A percentile compares a stretch with the other conserved stretches of the same genome.
Conservation (phyloP, 2,888 invertebrate species). For the Limenitis camilla region DNA sequence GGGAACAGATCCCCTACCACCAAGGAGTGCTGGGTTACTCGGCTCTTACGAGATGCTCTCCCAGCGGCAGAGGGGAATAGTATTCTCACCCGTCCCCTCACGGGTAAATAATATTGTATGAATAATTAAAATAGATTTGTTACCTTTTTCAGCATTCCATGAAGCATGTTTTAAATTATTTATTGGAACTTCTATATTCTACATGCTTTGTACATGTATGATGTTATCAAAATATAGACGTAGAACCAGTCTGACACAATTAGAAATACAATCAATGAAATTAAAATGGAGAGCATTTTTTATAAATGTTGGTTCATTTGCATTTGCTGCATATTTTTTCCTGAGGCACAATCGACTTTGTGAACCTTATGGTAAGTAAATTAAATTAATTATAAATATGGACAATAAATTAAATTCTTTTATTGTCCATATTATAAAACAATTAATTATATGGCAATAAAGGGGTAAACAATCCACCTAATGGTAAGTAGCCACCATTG, state of each 20-base stretch:
- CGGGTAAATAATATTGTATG: no score
- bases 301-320: slow-evolving; percentile 83
- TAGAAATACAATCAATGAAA: slow-evolving; percentile 80
- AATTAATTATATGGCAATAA: no score
- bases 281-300: slow-evolving; percentile 85
- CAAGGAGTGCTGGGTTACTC: no score
- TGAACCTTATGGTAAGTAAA: slow-evolving; percentile 90
- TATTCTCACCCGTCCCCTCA: no score
- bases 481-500: no score
- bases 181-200: slow-evolving; percentile 86
- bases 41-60: no score
- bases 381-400: no score
- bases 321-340: slow-evolving; percentile 90
- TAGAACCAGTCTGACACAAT: slow-evolving; percentile 66
- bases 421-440: not conserved
- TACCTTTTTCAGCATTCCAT: slow-evolving; percentile 81
- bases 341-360: slow-evolving; percentile 92
- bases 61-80: no score
- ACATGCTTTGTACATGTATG: slow-evolving; percentile 88
- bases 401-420: no score
- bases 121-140: no score
- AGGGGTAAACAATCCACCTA: not conserved
- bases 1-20: no score
- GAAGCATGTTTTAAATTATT: slow-evolving; percentile 92
- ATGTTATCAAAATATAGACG: slow-evolving; percentile 80